Evolutionary conservation across 1,140 invertebrate species (phyloP).

Genomic region (Heliconius eleuchia): DNA sequence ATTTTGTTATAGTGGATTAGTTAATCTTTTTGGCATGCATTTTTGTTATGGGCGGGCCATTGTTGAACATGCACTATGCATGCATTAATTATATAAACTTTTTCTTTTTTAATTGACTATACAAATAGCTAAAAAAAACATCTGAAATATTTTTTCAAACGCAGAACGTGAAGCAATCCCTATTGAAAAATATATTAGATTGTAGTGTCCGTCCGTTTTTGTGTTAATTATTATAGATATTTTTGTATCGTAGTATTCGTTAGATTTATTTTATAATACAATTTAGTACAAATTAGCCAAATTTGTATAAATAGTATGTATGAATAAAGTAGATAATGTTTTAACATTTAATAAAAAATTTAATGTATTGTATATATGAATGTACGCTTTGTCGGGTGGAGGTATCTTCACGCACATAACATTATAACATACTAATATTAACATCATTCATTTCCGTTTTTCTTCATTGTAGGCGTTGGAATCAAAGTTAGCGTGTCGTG

Average conservation of each 20-base stretch:
- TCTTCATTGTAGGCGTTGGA: slow-evolving; percentile 81
- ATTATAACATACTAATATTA: slow-evolving; percentile 70
- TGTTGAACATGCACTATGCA: slow-evolving; percentile 5
- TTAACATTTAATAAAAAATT: background rate
- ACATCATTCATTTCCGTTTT: slow-evolving; percentile 78
- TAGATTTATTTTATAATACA: background rate
- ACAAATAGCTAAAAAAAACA: background rate
- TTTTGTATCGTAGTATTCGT: slow-evolving; percentile 14
- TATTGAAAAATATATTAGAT: slow-evolving; percentile 14
- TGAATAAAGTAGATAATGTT: slow-evolving; percentile 18
- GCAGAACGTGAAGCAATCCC: slow-evolving; percentile 28
- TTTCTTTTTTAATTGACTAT: background rate
- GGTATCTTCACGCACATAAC: slow-evolving; percentile 46
- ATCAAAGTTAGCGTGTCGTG: slow-evolving; percentile 82
- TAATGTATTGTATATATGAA: background rate
- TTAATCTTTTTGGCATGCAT: slow-evolving; percentile 19
- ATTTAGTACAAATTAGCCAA: slow-evolving; percentile 29
- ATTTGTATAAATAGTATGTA: slow-evolving; percentile 10
- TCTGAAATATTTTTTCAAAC: background rate
- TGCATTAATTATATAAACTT: background rate
- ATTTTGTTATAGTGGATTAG: slow-evolving; percentile 13
- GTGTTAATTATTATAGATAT: background rate
- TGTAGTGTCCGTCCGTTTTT: background rate
- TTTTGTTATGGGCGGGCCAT: background rate
- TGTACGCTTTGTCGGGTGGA: slow-evolving; percentile 31